Percentiles rank a stretch among this genome's conserved stretches.
These are phyloP conservation scores for Phenganax subtilis DNA, from an alignment of 92 coral and sea anemone species.

Conservation along the genomic window DNA sequence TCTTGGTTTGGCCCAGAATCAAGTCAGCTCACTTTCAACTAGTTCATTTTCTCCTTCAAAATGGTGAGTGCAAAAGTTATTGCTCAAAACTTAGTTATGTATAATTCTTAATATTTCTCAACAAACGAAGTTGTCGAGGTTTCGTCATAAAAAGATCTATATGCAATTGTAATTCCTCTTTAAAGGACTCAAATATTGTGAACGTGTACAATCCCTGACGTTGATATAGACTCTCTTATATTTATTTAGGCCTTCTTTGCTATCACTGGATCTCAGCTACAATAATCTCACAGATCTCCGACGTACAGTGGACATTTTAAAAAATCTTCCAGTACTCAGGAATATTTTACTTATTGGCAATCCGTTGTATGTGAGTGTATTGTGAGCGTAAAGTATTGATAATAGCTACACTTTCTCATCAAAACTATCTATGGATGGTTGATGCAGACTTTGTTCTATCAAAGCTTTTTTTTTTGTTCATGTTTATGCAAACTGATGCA, in stretches of 20 bases:
- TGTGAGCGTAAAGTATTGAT: neutral
- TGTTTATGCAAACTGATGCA: too few species aligned
- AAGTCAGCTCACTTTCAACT: conserved; percentile 54
- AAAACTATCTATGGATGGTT: neutral
- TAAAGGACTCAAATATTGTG: neutral
- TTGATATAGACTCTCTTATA: neutral
- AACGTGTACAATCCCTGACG: neutral
- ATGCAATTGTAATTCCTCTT: too few species aligned
- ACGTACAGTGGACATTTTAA: conserved; percentile 67
- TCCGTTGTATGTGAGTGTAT: conserved; percentile 73
- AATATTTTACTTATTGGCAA: conserved; percentile 88
- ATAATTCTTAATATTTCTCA: too few species aligned
- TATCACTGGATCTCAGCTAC: conserved; percentile 89
- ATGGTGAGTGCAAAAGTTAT: conserved; percentile 56
- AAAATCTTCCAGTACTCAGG: conserved; percentile 68
- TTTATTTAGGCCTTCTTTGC: conserved; percentile 59
- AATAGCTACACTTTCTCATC: neutral
- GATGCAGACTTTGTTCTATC: too few species aligned
- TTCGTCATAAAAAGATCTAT: too few species aligned
- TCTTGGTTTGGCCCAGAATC: conserved; percentile 84
- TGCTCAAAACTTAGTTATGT: too few species aligned
- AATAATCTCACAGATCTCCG: conserved; percentile 76
- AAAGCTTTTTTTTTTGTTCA: too few species aligned
- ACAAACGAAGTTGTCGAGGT: too few species aligned
- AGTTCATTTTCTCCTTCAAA: conserved; percentile 67